Conservation (phyloP, 2,888 invertebrate species). For the Drosophila pseudotalamancana region DNA sequence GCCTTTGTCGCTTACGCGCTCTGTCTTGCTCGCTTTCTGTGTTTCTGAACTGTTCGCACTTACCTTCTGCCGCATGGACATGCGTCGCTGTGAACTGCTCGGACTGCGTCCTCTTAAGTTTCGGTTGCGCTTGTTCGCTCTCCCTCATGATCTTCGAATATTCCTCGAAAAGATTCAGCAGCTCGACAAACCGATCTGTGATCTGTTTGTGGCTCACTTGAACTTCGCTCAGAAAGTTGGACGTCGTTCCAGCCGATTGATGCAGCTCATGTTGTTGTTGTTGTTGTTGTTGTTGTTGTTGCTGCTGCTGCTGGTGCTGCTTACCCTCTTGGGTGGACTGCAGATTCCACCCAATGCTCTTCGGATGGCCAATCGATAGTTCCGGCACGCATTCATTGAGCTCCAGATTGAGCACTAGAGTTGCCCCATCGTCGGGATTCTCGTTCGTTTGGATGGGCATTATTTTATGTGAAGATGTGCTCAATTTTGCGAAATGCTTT, state of each 20-base stretch:
- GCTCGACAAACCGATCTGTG: conserved; percentile 52
- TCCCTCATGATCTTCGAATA: conserved; percentile 42
- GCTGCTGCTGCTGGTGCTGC: no score
- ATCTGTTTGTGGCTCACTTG: conserved; percentile 54
- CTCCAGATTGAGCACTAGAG: neutral
- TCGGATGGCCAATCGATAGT: neutral
- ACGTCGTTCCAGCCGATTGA: neutral
- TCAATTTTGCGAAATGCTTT: neutral
- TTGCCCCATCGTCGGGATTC: neutral
- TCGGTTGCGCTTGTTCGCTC: conserved; percentile 24
- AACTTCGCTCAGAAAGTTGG: conserved; percentile 29
- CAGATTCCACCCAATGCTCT: conserved; percentile 44
- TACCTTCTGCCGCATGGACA: conserved; percentile 10
- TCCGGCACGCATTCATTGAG: neutral
- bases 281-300: no score
- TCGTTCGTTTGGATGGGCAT: conserved; percentile 32
- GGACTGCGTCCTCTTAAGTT: conserved; percentile 47
- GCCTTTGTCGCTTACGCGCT: no score
- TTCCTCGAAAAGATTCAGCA: conserved; percentile 54
- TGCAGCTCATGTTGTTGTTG: neutral
- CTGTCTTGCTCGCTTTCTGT: no score
- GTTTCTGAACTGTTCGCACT: no score
- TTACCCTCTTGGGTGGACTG: no score
- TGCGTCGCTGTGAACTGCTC: conserved; percentile 26
- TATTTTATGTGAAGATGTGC: neutral